These are phyloP conservation scores for Falco naumanni DNA, from an alignment of 2,797 vertebrate genomes.

Conservation along the genomic window DNA sequence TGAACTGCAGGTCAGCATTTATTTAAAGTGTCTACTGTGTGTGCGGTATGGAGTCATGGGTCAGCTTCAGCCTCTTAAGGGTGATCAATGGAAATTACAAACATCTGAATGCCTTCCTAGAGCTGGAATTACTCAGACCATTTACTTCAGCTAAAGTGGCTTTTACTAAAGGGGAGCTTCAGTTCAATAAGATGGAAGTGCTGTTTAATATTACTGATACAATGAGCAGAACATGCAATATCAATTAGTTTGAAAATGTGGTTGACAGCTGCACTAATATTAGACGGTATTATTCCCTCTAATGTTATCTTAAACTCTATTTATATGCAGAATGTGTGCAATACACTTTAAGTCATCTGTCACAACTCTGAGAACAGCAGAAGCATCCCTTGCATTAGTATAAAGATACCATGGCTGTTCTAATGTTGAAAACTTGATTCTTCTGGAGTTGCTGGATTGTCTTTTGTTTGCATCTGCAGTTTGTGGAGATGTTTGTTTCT, in stretches of 20 bases:
- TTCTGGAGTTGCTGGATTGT: background rate
- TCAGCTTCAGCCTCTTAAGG: background rate
- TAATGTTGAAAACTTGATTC: background rate
- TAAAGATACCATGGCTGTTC: background rate
- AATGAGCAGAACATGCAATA: background rate
- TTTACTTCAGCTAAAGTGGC: background rate
- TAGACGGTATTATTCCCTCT: background rate
- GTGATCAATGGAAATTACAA: background rate
- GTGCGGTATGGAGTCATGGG: background rate
- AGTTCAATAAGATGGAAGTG: background rate
- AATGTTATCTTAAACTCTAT: background rate
- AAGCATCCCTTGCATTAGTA: background rate
- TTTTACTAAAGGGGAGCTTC: background rate
- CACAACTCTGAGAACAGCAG: background rate
- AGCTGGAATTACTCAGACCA: background rate
- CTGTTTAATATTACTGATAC: background rate
- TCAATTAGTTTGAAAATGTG: background rate
- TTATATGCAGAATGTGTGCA: background rate
- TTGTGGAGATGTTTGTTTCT: background rate
- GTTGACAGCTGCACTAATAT: background rate
- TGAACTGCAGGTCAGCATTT: background rate
- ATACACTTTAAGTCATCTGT: background rate
- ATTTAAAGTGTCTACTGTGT: background rate
- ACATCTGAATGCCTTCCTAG: conserved; percentile 14
- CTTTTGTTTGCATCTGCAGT: background rate